These are phyloP conservation scores for Picus viridis DNA, from an alignment of 2,797 vertebrate genomes.

Conservation along the genomic window DNA sequence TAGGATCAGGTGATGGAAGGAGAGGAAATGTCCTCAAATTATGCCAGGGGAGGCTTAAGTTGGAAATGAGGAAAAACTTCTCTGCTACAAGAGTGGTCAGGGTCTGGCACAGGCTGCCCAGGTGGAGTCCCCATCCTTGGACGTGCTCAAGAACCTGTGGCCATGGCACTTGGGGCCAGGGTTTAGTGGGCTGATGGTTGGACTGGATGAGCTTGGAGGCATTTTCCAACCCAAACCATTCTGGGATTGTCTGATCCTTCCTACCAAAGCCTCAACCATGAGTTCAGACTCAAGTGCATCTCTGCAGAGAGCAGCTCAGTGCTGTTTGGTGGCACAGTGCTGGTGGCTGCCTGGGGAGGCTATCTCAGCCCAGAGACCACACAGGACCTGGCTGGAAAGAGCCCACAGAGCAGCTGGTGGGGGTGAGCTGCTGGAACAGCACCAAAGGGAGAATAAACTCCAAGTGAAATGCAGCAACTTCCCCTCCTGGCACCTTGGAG, in stretches of 20 bases:
- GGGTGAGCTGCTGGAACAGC: background rate
- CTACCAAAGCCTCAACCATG: background rate
- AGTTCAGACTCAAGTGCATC: background rate
- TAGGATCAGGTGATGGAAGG: too few relatives aligned
- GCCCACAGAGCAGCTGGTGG: background rate
- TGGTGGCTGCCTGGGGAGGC: background rate
- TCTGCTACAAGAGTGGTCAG: too few relatives aligned
- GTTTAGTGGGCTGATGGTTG: too few relatives aligned
- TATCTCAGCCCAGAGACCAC: background rate
- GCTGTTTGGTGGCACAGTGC: rapidly evolving
- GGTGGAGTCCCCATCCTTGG: too few relatives aligned
- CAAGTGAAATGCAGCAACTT: background rate
- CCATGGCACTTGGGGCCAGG: too few relatives aligned
- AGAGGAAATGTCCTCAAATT: too few relatives aligned
- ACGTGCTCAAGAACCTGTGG: too few relatives aligned
- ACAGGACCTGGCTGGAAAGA: background rate
- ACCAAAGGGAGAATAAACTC: background rate
- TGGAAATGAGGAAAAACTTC: too few relatives aligned
- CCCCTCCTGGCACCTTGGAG: background rate
- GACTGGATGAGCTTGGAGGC: too few relatives aligned
- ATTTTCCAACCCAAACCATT: too few relatives aligned
- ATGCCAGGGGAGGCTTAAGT: too few relatives aligned
- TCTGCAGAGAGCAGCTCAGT: background rate
- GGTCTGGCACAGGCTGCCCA: too few relatives aligned
- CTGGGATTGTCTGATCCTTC: background rate